Conservation (phyloP, 1,140 invertebrate genomes). For the Caenorhabditis latens region DNA sequence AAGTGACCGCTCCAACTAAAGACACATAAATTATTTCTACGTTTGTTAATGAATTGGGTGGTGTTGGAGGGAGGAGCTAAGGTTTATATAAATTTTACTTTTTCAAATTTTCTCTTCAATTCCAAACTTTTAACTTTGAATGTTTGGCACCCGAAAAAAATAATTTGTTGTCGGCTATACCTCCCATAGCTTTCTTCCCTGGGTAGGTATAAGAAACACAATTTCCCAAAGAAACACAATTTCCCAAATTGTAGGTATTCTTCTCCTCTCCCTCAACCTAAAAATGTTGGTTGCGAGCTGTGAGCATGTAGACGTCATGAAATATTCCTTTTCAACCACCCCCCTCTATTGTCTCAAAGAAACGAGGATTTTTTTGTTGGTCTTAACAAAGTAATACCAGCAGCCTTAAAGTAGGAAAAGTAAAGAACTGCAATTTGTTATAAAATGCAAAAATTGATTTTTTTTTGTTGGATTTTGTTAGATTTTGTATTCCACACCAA, state of each 20-base stretch:
- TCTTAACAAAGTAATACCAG: too few species aligned
- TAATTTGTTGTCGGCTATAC: too few species aligned
- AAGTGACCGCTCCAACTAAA: not conserved
- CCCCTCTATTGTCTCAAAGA: not conserved
- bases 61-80: not conserved
- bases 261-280: not conserved
- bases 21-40: constrained; percentile 38
- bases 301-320: not conserved
- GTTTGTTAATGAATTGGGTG: constrained; percentile 20
- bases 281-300: too few species aligned
- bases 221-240: constrained; percentile 24
- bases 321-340: not conserved
- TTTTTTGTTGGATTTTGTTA: too few species aligned
- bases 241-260: constrained; percentile 37
- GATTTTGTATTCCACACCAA: not conserved
- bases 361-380: not conserved
- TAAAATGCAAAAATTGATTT: too few species aligned
- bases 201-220: not conserved
- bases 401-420: too few species aligned
- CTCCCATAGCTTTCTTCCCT: too few species aligned
- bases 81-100: not conserved
- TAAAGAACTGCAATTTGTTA: too few species aligned
- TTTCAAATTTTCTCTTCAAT: too few species aligned
- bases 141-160: too few species aligned
- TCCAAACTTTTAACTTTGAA: too few species aligned